Percentiles rank a stretch among this genome's conserved stretches.
These are phyloP conservation scores for Drosophila maculinotata DNA, from an alignment of 2,888 invertebrate species.

Conservation along the genomic window DNA sequence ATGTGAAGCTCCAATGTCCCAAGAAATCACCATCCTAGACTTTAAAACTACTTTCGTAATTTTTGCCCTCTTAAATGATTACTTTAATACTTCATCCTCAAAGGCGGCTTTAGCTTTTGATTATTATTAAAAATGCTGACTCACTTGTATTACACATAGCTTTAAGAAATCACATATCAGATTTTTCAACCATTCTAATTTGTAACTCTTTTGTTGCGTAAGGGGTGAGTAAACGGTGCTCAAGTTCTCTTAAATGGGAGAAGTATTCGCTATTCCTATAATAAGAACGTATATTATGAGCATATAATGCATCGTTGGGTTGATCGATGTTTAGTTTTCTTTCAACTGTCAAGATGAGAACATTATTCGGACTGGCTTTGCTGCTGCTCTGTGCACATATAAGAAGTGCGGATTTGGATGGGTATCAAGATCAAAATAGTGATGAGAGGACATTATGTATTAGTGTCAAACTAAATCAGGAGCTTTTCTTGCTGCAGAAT, in stretches of 20 bases:
- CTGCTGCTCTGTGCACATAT: conserved; percentile 1
- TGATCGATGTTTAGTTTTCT: too few species aligned
- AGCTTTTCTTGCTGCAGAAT: neutral
- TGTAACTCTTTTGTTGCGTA: too few species aligned
- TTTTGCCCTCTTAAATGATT: too few species aligned
- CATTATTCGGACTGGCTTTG: neutral
- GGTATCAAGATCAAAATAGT: neutral
- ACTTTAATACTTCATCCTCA: too few species aligned
- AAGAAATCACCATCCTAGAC: too few species aligned
- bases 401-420: neutral
- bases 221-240: too few species aligned
- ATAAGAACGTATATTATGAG: too few species aligned
- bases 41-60: too few species aligned
- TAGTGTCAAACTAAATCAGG: neutral
- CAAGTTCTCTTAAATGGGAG: too few species aligned
- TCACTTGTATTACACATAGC: neutral
- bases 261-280: too few species aligned
- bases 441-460: neutral
- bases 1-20: too few species aligned
- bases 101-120: neutral
- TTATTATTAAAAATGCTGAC: neutral
- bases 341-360: conserved; percentile 14
- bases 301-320: neutral
- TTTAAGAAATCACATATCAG: neutral
- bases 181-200: too few species aligned